These are phyloP conservation scores for Erinaceus europaeus DNA, from an alignment of 2,113 vertebrate species.

Conservation along the genomic window DNA sequence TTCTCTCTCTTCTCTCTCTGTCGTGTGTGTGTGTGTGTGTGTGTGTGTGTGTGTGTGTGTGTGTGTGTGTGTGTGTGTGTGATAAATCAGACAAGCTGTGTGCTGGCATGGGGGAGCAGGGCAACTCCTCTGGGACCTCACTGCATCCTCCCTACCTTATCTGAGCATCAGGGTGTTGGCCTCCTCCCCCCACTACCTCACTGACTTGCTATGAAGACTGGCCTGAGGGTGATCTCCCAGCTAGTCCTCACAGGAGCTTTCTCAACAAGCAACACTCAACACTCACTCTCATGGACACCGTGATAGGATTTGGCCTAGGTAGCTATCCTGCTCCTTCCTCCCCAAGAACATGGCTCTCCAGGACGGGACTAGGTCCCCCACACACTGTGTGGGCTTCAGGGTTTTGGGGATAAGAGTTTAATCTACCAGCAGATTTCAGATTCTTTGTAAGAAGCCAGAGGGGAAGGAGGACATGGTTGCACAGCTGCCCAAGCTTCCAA, in stretches of 20 bases:
- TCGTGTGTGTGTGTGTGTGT: too few species aligned
- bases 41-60: too few species aligned
- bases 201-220: not conserved
- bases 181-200: not conserved
- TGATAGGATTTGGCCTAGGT: not conserved
- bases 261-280: not conserved
- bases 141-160: not conserved
- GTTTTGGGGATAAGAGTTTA: not conserved
- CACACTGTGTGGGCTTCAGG: not conserved
- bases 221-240: not conserved
- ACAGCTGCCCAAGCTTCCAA: not conserved
- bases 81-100: too few species aligned
- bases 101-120: not conserved
- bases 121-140: not conserved
- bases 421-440: not conserved
- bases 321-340: not conserved
- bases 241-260: not conserved
- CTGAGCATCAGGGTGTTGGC: conserved; percentile 10
- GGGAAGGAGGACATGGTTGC: not conserved
- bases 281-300: not conserved
- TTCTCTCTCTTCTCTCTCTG: too few species aligned
- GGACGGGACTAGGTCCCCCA: not conserved
- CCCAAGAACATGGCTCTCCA: not conserved
- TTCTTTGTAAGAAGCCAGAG: not conserved
- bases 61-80: too few species aligned